Percentiles rank a stretch among this genome's conserved stretches.
These are phyloP conservation scores for Halcyon leucocephala DNA, from an alignment of 2,797 vertebrate genomes.

Conservation along the genomic window DNA sequence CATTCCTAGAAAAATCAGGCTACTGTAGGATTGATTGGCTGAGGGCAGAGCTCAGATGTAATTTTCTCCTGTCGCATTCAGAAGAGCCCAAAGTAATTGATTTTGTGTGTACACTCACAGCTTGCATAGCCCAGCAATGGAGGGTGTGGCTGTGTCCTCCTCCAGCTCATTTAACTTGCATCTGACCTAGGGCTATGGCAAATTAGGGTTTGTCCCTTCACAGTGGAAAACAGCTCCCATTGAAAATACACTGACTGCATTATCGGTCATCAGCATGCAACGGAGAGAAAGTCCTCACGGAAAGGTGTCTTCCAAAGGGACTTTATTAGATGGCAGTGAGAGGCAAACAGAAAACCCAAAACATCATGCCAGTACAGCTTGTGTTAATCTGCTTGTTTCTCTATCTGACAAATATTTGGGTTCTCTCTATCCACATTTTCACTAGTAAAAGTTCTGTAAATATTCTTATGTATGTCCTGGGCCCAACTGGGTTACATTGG, in stretches of 20 bases:
- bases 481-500: not conserved
- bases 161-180: not conserved
- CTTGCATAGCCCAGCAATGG: not conserved
- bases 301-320: constrained; percentile 4
- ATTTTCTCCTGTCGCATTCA: constrained; percentile 45
- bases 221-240: constrained; percentile 10
- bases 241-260: constrained; percentile 16
- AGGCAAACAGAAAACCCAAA: not conserved
- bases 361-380: not conserved
- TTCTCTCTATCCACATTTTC: not conserved
- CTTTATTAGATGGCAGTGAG: not conserved
- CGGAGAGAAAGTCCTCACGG: not conserved
- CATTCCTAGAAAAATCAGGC: constrained; percentile 67
- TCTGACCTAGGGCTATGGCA: constrained; percentile 38
- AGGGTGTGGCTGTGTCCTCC: constrained; percentile 27
- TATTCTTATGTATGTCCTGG: not conserved
- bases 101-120: not conserved
- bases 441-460: constrained; percentile 23
- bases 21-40: constrained; percentile 52
- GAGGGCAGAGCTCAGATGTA: constrained; percentile 51
- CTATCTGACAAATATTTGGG: constrained; percentile 20
- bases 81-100: constrained; percentile 43
- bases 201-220: constrained; percentile 41
- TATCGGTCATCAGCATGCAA: constrained; percentile 4
- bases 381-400: constrained; percentile 20